Evolutionary conservation across 1,140 invertebrate genomes (phyloP), one percentile per base, ranked within the genome.

Genomic region (Littorina saxatilis): DNA sequence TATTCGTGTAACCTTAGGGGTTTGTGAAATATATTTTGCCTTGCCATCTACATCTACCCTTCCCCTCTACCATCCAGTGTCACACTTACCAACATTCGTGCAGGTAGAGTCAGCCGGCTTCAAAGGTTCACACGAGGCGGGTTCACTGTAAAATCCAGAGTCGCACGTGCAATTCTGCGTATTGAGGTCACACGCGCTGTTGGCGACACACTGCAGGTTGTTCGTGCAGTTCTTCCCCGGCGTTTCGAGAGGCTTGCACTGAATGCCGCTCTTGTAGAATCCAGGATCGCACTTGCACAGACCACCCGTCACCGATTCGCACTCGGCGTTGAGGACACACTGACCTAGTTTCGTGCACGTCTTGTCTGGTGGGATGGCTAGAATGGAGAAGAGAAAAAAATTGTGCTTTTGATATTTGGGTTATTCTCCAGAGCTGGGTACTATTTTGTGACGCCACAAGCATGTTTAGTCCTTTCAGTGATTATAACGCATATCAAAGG

Each of bases 261-360:
- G 27, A 39, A 75, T 37, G 15, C 70, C 76, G 20, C 80, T 70
- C n/a, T 52, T 66, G 63, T 55, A 80, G 63, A 74, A 80, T 17
- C 79, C 78, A 15, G 32, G 2, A 43, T 77, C 80, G 50, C 82
- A 83, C 5, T 68, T 40, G 58, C 82, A 83, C 32, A 43, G 23
- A n/a, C 82, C 82, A 1, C 82, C 82, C 5, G 32, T 2, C 23
- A 39, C 58, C 4, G 82, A 68, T 20, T 80, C 72, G 58, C 82
- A 83, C 7, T 83, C 82, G 13, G 82, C 78, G 58, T 77, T 77
- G 20, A 66, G 27, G 55, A 83, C 82, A 70, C 82, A 83, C 79
- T 83, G 82, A 29, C 79, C 79, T 0, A 73, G 61, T 1, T 29
- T 63, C 23, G 82, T 20, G 27, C 82, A 83, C 17, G 76, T 9